These are phyloP conservation scores for Pygoscelis antarcticus DNA, from an alignment of 2,113 vertebrate genomes.

Conservation along the genomic window DNA sequence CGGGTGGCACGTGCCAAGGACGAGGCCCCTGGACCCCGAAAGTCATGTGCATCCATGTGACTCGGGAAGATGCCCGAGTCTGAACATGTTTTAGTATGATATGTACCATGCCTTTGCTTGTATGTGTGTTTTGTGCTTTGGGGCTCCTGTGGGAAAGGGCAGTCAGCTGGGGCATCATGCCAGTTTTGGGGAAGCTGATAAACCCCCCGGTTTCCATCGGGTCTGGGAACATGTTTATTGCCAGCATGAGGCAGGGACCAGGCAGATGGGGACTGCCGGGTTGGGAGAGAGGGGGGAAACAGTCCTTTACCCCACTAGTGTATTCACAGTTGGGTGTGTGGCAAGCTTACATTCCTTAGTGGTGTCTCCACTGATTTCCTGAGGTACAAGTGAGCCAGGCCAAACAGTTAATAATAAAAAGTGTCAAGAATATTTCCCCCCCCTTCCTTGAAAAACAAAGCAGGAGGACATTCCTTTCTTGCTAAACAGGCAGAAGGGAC, in stretches of 20 bases:
- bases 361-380: background rate
- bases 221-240: background rate
- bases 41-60: accelerated
- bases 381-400: background rate
- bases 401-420: background rate
- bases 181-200: background rate
- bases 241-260: background rate
- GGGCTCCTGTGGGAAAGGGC: background rate
- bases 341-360: background rate
- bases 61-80: accelerated
- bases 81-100: background rate
- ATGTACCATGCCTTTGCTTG: background rate
- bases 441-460: background rate
- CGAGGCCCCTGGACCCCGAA: background rate
- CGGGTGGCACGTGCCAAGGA: background rate
- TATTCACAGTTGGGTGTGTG: accelerated
- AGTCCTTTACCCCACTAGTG: background rate
- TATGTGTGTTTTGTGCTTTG: background rate
- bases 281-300: background rate
- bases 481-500: background rate
- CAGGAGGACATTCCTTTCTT: background rate
- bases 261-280: background rate
- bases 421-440: background rate
- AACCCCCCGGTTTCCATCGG: accelerated
- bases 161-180: background rate